Evolutionary conservation across 1,140 invertebrate genomes (phyloP).

Genomic region (Aphelenchoides avenae): DNA sequence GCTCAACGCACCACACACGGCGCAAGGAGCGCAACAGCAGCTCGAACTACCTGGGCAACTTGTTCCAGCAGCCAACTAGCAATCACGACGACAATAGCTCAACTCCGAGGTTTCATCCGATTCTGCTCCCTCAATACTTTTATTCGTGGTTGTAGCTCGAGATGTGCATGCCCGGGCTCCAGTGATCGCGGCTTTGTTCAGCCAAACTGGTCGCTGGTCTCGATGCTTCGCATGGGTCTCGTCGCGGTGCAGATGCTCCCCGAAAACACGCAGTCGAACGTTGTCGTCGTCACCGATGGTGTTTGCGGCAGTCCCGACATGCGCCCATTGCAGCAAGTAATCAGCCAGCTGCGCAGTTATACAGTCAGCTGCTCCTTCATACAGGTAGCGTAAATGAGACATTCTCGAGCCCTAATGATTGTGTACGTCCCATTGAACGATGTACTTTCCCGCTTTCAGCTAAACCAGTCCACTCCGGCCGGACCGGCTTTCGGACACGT

Average conservation of each 20-base stretch:
- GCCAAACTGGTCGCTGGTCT: conserved; percentile 74
- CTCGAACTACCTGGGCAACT: conserved; percentile 11
- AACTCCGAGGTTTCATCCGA: no score
- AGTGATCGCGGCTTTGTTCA: conserved; percentile 56
- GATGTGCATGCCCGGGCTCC: no score
- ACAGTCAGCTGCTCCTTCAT: conserved; percentile 76
- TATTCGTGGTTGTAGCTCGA: no score
- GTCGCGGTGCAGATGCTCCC: conserved; percentile 71
- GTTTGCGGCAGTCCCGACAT: conserved; percentile 74
- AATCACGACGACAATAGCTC: no score
- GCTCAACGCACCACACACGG: conserved; percentile 7
- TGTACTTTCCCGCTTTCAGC: conserved; percentile 63
- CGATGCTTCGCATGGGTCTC: conserved; percentile 75
- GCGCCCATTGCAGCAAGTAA: conserved; percentile 67
- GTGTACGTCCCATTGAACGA: neutral
- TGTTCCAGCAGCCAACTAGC: conserved; percentile 12
- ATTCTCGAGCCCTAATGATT: neutral
- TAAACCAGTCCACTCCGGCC: conserved; percentile 19
- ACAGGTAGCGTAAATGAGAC: conserved; percentile 63
- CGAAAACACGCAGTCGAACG: conserved; percentile 73
- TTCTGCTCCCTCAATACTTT: no score
- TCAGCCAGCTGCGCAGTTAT: conserved; percentile 64
- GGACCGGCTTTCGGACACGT: conserved; percentile 65
- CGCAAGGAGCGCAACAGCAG: conserved; percentile 14
- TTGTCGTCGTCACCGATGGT: conserved; percentile 76